These are phyloP conservation scores for Melanostoma mellinum DNA, from an alignment of 2,888 invertebrate species.

Conservation along the genomic window DNA sequence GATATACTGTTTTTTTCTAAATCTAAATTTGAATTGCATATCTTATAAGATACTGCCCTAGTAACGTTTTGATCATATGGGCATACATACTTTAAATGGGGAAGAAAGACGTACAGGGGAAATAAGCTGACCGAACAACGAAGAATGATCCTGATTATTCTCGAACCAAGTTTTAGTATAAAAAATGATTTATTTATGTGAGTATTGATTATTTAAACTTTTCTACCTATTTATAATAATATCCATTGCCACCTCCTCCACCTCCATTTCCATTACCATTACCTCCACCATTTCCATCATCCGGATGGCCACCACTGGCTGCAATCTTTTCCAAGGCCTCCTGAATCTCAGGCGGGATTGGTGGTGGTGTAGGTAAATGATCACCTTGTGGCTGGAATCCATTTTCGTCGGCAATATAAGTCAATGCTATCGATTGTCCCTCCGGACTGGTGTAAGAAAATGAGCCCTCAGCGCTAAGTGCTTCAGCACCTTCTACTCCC, in stretches of 20 bases:
- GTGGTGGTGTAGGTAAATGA: constrained; percentile 92
- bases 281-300: constrained; percentile 76
- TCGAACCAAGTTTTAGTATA: too few species aligned
- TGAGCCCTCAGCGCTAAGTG: constrained; percentile 87
- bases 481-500: constrained; percentile 86
- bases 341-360: constrained; percentile 89
- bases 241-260: constrained; percentile 73
- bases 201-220: not conserved
- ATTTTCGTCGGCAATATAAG: constrained; percentile 89
- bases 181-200: too few species aligned
- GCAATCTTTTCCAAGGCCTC: constrained; percentile 80
- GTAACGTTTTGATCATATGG: too few species aligned
- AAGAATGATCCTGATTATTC: too few species aligned
- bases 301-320: constrained; percentile 79
- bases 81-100: too few species aligned
- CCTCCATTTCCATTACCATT: constrained; percentile 65
- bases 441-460: constrained; percentile 89
- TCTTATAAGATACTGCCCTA: too few species aligned
- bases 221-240: constrained; percentile 63
- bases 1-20: too few species aligned
- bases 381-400: constrained; percentile 86
- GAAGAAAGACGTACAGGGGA: too few species aligned
- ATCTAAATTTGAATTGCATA: too few species aligned
- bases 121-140: too few species aligned
- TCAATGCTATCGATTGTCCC: constrained; percentile 85